Conservation (phyloP, 1,140 invertebrate species). For the Heliconius hermathena region DNA sequence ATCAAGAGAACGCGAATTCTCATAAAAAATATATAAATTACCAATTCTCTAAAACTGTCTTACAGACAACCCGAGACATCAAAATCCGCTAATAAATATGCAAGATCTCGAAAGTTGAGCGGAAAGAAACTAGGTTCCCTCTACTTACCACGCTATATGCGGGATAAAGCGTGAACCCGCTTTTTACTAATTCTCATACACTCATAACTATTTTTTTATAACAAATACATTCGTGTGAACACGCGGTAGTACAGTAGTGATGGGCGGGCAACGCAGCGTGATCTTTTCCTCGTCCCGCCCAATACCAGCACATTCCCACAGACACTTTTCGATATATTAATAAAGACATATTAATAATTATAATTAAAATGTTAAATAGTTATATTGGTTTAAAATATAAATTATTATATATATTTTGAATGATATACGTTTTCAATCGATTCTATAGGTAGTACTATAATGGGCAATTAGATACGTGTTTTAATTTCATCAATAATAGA, state of each 20-base stretch:
- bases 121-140: not conserved
- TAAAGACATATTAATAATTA: not conserved
- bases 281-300: constrained; percentile 5
- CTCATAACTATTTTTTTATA: not conserved
- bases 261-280: constrained; percentile 52
- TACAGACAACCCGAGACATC: not conserved
- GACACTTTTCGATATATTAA: not conserved
- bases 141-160: not conserved
- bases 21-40: too few relatives aligned
- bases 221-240: constrained; percentile 36
- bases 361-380: not conserved
- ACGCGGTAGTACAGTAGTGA: constrained; percentile 7
- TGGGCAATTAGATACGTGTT: not conserved
- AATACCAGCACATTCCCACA: constrained; percentile 18
- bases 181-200: not conserved
- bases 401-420: too few relatives aligned
- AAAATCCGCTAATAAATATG: not conserved
- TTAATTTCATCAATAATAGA: not conserved
- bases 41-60: too few relatives aligned
- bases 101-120: not conserved
- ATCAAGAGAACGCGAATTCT: too few relatives aligned
- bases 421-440: too few relatives aligned
- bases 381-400: not conserved
- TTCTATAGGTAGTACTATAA: not conserved
- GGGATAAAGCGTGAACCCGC: not conserved